A percentile compares a stretch with the other conserved stretches of the same genome.
Evolutionary conservation across 64 coral and sea anemone genomes (phyloP).

Genomic region (Astreopora myriophthalma): DNA sequence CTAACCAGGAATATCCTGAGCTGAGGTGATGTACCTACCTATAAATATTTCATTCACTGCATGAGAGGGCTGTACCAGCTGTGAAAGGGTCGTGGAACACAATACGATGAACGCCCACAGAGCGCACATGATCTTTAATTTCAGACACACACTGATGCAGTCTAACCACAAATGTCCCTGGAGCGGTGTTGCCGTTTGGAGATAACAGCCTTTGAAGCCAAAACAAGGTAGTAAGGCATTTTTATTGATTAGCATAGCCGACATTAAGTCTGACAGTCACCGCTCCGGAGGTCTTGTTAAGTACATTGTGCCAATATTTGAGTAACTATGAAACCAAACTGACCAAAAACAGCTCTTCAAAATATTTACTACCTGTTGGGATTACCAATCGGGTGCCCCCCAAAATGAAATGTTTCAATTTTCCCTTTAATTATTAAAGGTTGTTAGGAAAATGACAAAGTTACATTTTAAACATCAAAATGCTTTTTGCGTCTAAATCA

Average conservation of each 20-base stretch:
- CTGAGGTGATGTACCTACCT: not conserved
- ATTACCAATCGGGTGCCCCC: too few species aligned
- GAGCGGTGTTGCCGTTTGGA: not conserved
- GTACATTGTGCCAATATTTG: too few species aligned
- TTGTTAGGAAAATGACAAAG: not conserved
- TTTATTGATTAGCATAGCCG: too few species aligned
- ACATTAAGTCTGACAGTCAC: too few species aligned
- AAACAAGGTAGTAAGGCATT: not conserved
- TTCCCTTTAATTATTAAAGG: not conserved
- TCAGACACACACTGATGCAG: not conserved
- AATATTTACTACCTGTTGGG: too few species aligned
- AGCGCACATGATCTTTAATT: not conserved
- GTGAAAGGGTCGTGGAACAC: not conserved
- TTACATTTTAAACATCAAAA: not conserved
- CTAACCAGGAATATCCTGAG: not conserved
- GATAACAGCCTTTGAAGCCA: not conserved
- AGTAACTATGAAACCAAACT: too few species aligned
- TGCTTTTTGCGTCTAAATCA: not conserved
- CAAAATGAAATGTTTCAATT: not conserved
- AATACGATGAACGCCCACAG: not conserved
- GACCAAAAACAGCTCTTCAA: too few species aligned
- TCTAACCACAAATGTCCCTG: not conserved
- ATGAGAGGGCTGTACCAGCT: not conserved
- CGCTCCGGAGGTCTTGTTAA: too few species aligned
- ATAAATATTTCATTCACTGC: constrained; percentile 3